Evolutionary conservation across 1,140 invertebrate species (phyloP).

Genomic region (Cephus cinctus): DNA sequence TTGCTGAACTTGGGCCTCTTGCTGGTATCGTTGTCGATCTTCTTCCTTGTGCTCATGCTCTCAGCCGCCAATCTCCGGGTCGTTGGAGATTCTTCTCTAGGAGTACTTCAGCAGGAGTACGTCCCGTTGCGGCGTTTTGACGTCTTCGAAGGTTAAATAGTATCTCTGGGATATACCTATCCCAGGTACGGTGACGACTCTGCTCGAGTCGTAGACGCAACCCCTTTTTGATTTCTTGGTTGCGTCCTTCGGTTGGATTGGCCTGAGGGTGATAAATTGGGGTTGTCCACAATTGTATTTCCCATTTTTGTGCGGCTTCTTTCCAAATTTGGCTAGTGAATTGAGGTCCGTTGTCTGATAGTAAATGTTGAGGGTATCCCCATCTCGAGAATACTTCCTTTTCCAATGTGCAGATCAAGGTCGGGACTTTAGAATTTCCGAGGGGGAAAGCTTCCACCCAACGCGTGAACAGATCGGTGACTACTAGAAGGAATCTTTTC

Average conservation of each 20-base stretch:
- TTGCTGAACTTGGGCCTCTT: not conserved
- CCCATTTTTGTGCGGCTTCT: constrained; percentile 8
- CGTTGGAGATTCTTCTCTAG: constrained; percentile 11
- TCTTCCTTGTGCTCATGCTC: not conserved
- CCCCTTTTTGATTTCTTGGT: constrained; percentile 29
- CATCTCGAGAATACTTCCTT: constrained; percentile 28
- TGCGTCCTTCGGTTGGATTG: constrained; percentile 31
- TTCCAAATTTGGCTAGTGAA: constrained; percentile 16
- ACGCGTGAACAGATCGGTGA: constrained; percentile 24
- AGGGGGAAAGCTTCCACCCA: constrained; percentile 28
- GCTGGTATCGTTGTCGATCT: too few species aligned
- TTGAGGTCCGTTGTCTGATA: constrained; percentile 31
- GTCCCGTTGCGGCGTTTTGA: constrained; percentile 20
- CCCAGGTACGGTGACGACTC: constrained; percentile 16
- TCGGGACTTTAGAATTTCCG: constrained; percentile 3
- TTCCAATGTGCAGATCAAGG: constrained; percentile 15
- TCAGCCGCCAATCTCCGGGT: constrained; percentile 15
- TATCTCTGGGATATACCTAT: constrained; percentile 4
- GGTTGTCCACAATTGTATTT: constrained; percentile 20
- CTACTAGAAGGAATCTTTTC: constrained; percentile 18
- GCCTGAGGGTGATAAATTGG: constrained; percentile 31
- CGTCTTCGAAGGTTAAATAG: constrained; percentile 19
- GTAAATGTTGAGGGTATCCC: constrained; percentile 24
- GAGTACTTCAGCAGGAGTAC: constrained; percentile 14
- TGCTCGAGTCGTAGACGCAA: constrained; percentile 15